Evolutionary conservation across 2,113 vertebrate species (phyloP).

Genomic region (Gymnogyps californianus): DNA sequence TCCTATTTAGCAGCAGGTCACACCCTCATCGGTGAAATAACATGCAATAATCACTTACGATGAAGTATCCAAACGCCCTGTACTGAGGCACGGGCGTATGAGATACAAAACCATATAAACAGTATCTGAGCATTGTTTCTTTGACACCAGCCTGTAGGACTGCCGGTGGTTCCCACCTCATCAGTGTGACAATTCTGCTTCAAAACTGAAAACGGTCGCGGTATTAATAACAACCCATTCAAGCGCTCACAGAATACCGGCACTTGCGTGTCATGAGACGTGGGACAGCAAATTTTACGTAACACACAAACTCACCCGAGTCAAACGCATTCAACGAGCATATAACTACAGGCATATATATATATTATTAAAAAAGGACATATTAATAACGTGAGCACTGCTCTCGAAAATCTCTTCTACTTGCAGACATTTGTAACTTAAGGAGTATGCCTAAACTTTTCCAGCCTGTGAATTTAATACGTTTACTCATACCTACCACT

Average conservation of each 20-base stretch:
- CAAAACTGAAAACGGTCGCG: fast-evolving
- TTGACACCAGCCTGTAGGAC: not conserved
- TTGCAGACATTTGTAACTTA: not conserved
- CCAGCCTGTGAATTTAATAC: not conserved
- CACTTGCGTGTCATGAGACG: not conserved
- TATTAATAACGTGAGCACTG: not conserved
- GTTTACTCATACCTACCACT: not conserved
- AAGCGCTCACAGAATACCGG: not conserved
- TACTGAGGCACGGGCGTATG: fast-evolving
- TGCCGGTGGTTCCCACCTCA: not conserved
- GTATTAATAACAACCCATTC: not conserved
- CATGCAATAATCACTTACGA: not conserved
- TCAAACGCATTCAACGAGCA: not conserved
- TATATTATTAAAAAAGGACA: not conserved
- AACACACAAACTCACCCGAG: not conserved
- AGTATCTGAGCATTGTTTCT: not conserved
- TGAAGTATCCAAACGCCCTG: fast-evolving
- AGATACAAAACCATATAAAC: not conserved
- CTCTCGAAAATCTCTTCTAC: not conserved
- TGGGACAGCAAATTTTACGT: not conserved
- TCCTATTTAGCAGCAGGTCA: not conserved
- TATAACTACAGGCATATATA: not conserved
- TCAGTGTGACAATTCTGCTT: not conserved
- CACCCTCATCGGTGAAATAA: not conserved
- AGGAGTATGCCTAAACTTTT: not conserved